Percentiles rank a stretch among this genome's conserved stretches.
These are phyloP conservation scores for Drosophila paranaensis DNA, from an alignment of 2,888 invertebrate species.

Conservation along the genomic window DNA sequence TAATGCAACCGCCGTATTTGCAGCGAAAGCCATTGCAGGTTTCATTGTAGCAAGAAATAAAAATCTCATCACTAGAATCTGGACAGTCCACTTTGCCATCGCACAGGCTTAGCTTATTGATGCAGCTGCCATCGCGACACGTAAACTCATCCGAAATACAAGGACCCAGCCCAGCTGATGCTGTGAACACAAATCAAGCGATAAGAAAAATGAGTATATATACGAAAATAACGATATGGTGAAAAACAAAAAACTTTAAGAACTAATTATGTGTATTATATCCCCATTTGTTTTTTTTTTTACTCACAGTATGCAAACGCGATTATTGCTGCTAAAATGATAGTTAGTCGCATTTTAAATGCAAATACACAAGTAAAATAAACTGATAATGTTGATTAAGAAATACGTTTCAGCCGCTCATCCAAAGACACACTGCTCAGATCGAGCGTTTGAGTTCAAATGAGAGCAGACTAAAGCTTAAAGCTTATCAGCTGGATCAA, in stretches of 20 bases:
- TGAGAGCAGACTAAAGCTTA: not conserved
- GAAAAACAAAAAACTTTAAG: too few species aligned
- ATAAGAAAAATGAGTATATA: too few species aligned
- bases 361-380: not conserved
- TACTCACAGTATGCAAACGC: not conserved
- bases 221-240: too few species aligned
- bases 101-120: conserved; percentile 6
- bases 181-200: not conserved
- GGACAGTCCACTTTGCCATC: conserved; percentile 29
- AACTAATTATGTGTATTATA: too few species aligned
- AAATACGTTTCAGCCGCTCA: not conserved
- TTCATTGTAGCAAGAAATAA: conserved; percentile 11
- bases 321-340: not conserved
- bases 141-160: not conserved
- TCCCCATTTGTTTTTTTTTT: not conserved
- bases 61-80: conserved; percentile 41
- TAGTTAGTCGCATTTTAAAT: not conserved
- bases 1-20: conserved; percentile 49
- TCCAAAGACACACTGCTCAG: not conserved
- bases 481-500: not conserved
- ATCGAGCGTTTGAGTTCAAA: not conserved
- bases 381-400: not conserved
- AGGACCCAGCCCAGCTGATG: not conserved
- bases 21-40: conserved; percentile 34
- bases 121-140: not conserved